phyloP scores from a whole-genome alignment of 2,888 invertebrate species.

The Vandiemenella viatica region DNA sequence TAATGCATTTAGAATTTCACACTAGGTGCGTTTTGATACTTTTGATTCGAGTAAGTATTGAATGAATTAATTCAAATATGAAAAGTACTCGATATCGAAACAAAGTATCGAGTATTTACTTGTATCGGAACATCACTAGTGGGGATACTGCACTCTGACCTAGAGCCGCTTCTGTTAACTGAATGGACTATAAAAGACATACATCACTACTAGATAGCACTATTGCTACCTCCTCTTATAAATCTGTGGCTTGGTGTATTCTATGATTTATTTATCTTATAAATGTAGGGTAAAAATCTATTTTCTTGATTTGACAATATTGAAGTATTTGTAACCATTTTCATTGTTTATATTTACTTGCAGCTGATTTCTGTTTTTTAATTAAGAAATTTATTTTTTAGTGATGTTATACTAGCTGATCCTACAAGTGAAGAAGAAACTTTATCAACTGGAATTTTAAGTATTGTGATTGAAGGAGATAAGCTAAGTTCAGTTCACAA shows the following conservation, averaged over 20 bases:
- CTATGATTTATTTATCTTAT: not conserved
- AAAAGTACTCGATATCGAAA: too few relatives aligned
- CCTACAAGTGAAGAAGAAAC: slow-evolving; percentile 72
- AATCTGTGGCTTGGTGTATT: not conserved
- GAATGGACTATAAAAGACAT: too few relatives aligned
- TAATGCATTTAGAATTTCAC: too few relatives aligned
- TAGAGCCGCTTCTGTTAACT: too few relatives aligned
- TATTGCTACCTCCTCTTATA: not conserved
- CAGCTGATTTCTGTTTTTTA: not conserved
- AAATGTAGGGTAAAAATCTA: not conserved
- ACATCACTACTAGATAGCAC: too few relatives aligned
- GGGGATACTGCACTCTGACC: too few relatives aligned
- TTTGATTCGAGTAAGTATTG: too few relatives aligned
- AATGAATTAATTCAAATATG: too few relatives aligned
- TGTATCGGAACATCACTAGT: too few relatives aligned
- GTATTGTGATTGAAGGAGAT: slow-evolving; percentile 48
- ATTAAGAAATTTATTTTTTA: not conserved
- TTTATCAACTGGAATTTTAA: slow-evolving; percentile 50
- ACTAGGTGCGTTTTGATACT: too few relatives aligned
- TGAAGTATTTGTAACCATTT: not conserved
- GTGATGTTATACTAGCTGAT: slow-evolving; percentile 48
- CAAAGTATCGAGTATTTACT: too few relatives aligned
- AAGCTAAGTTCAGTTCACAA: slow-evolving; percentile 53
- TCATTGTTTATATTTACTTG: not conserved
- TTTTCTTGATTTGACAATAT: not conserved